A percentile compares a stretch with the other conserved stretches of the same genome.
These are phyloP conservation scores for Philaethria dido DNA, from an alignment of 2,888 invertebrate species.

Conservation along the genomic window DNA sequence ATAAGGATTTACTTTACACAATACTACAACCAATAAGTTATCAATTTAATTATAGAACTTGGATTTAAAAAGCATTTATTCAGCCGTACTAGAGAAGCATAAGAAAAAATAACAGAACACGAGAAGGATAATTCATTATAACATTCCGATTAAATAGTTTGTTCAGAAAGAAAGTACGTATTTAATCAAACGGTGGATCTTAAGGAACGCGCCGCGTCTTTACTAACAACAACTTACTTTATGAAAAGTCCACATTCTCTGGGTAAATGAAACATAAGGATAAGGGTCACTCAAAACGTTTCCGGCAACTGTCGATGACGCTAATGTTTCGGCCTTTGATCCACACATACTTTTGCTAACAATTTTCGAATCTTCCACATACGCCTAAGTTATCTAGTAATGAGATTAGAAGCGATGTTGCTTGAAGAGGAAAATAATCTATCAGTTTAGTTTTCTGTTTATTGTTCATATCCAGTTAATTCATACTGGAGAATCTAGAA, in stretches of 20 bases:
- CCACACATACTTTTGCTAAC: slow-evolving; percentile 63
- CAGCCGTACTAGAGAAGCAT: background rate
- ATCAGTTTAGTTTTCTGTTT: background rate
- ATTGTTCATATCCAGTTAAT: background rate
- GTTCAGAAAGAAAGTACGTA: slow-evolving; percentile 53
- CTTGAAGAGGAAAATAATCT: background rate
- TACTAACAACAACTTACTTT: slow-evolving; percentile 74
- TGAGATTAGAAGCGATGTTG: slow-evolving; percentile 24
- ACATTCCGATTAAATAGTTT: slow-evolving; percentile 54
- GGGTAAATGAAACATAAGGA: slow-evolving; percentile 70
- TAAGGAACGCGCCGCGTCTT: slow-evolving; percentile 61
- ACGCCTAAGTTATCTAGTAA: slow-evolving; percentile 6
- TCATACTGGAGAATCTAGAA: too few species aligned
- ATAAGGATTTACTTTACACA: background rate
- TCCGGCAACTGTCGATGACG: slow-evolving; percentile 54
- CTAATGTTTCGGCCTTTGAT: slow-evolving; percentile 66
- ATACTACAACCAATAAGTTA: background rate
- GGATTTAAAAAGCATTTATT: background rate
- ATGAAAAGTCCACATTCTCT: slow-evolving; percentile 75
- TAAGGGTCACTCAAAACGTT: slow-evolving; percentile 56
- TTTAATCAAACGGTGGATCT: slow-evolving; percentile 64
- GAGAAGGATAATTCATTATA: slow-evolving; percentile 18
- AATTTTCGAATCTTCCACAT: slow-evolving; percentile 56
- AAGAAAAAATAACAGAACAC: slow-evolving; percentile 11
- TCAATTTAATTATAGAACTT: background rate